Base-by-base conservation (phyloP, 2,888 invertebrate genomes). In the Copidosoma aretas region DNA sequence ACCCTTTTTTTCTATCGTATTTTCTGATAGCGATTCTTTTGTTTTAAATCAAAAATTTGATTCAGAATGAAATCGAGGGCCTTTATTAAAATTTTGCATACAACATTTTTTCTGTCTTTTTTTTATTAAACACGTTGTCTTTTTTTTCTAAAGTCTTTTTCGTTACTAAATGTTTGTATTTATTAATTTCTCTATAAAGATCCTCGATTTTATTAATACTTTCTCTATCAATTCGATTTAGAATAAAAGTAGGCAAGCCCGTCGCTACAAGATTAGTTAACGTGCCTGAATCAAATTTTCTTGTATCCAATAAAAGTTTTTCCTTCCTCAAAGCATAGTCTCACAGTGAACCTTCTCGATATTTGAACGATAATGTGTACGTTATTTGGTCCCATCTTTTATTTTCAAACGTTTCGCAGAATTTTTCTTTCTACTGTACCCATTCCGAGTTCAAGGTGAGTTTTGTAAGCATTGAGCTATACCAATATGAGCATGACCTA, bases 41-140 rank as follows among this genome's bases (percentile, higher is more conserved):
- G 32, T 32, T 32, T 32, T 32, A 59, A 72, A 73, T 71, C 75
- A 73, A 58, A 74, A 73, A 41, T 64, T 59, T 49, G 74, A 63
- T 62, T 73, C 71, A 21, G 72, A 56, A 43, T 74, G 71, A 24
- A 70, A 74, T 22, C 72, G 60, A 24, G 32, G 67, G 51, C 76
- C 76, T 73, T 75, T 68, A 73, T 75, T 68, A 72, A 67, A 49
- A 51, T 67, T 75, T 70, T 74, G 64, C 76, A 77, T 25, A 64
- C 32, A 32, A 32, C 8, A 32, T 32, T 32, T 32, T 8, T 32
- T 32, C 32, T 32, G 8, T 32, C 32, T 32, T 32, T 32, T 32
- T 32, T 32, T 32, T n/a, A 8, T 32, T 32, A 32, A 32, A 32
- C 8, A 32, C 32, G 32, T 32, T 32, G 32, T 32, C 32, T 32